Percentiles rank a stretch among this genome's conserved stretches.
These are phyloP conservation scores for Automeris io DNA, from an alignment of 2,888 invertebrate genomes.

Conservation along the genomic window DNA sequence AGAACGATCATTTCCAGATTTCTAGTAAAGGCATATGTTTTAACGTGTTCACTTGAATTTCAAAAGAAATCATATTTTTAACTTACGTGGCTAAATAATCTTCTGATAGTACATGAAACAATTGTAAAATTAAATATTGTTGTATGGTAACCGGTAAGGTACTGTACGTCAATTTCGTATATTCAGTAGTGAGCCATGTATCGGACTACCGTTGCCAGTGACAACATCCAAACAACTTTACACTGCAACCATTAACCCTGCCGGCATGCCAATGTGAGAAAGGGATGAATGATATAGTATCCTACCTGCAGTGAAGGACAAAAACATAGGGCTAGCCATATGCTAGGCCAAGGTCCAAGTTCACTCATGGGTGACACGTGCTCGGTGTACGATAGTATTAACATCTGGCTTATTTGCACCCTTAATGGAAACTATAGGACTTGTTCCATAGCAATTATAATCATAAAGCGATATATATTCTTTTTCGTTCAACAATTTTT, in stretches of 20 bases:
- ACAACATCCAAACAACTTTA: conserved; percentile 69
- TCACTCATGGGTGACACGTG: conserved; percentile 65
- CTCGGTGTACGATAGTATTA: conserved; percentile 45
- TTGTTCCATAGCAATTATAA: no score
- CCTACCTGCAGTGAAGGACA: conserved; percentile 37
- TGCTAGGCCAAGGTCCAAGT: conserved; percentile 53
- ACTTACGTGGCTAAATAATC: conserved; percentile 3
- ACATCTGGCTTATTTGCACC: conserved; percentile 44
- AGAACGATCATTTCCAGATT: conserved; percentile 22
- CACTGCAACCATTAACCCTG: conserved; percentile 49
- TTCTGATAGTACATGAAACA: neutral
- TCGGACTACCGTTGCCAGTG: conserved; percentile 64
- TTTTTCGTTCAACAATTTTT: no score
- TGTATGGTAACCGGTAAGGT: conserved; percentile 49
- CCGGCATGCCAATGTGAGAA: conserved; percentile 37
- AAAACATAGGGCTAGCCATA: conserved; percentile 47
- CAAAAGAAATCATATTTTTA: neutral
- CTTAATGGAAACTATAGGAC: neutral
- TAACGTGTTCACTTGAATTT: neutral
- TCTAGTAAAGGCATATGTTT: neutral
- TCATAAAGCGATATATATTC: no score
- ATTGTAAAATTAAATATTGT: conserved; percentile 19
- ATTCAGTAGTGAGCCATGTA: conserved; percentile 51
- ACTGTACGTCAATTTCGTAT: conserved; percentile 42
- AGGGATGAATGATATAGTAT: conserved; percentile 36